phyloP scores from a whole-genome alignment of 1,140 invertebrate genomes.

The Drosophila mojavensis region DNA sequence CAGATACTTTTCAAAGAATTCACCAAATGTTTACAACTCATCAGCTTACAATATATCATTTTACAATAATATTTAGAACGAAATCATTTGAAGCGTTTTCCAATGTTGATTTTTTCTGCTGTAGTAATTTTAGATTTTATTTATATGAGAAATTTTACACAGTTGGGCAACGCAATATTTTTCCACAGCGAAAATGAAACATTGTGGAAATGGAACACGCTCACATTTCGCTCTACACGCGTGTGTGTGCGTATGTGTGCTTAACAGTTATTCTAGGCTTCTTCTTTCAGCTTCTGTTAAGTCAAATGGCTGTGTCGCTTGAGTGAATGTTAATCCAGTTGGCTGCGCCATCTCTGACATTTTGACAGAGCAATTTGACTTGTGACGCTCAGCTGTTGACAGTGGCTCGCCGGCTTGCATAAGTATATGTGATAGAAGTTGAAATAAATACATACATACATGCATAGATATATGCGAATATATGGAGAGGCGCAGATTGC shows the following conservation, averaged over 20 bases:
- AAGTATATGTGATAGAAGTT: slow-evolving; percentile 15
- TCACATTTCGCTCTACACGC: neutral
- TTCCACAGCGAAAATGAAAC: neutral
- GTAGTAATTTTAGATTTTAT: too few relatives aligned
- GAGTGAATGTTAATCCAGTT: neutral
- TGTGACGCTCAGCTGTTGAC: slow-evolving; percentile 25
- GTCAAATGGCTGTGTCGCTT: slow-evolving; percentile 17
- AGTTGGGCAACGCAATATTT: too few relatives aligned
- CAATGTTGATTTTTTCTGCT: too few relatives aligned
- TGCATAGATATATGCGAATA: neutral
- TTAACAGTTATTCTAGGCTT: neutral
- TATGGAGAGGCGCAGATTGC: slow-evolving; percentile 1
- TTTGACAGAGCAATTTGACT: slow-evolving; percentile 26
- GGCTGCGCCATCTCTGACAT: slow-evolving; percentile 7
- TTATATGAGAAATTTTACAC: too few relatives aligned
- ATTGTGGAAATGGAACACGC: neutral
- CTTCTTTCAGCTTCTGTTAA: neutral
- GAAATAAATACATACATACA: neutral
- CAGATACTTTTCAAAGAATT: too few relatives aligned
- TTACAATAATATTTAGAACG: too few relatives aligned
- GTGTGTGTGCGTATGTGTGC: neutral
- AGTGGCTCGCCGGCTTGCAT: slow-evolving; percentile 10
- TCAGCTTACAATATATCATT: too few relatives aligned
- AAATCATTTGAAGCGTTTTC: too few relatives aligned
- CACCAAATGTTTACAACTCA: too few relatives aligned